Base-by-base conservation (phyloP, 2,797 vertebrate genomes). In the Molossus alvarezi region DNA sequence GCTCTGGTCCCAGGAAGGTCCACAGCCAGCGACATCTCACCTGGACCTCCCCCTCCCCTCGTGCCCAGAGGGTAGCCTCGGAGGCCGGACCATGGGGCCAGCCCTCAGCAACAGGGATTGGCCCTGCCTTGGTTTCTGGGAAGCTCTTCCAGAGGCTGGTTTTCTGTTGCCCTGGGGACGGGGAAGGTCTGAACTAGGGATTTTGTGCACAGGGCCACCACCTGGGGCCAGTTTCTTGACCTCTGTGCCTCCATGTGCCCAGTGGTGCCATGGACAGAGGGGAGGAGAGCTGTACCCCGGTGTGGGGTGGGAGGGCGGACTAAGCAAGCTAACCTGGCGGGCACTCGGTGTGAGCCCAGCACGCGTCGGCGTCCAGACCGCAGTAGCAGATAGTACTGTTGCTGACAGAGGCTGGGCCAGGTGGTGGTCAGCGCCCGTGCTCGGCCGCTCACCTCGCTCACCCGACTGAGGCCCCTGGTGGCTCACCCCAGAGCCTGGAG, bases 1-100 rank as follows among this genome's bases (percentile, higher is more conserved):
- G 5, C 23, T 72, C 33, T 60, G 65, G 67, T 62, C 67, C 12
- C 20, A 0, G 2, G 64, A 14, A n/a, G 58, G 23, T 33, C 0
- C 0, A 3, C 33, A 0, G 82, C 48, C 9, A 33, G 1, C 27
- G 27, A 67, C 12, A 1, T 41, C n/a, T 48, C 18, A 0, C 65
- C 33, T 9, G 25, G 6, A 27, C 48, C 15, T 53, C 48, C 25
- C 64, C 45, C 71, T 41, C 9, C 33, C 33, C 33, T 33, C 3
- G 6, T 6, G 45, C 41, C 51, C 65, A 21, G 41, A 55, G 14
- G 27, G 18, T 5, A 3, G 14, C 51, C 60, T 55, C 12, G 0
- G 29, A 4, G 60, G 53, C 0, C 25, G 5, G 48, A 21, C 37
- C 4, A 0, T 4, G 27, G 51, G 37, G n/a, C 11, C 20, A 27